Base-by-base conservation (phyloP, 1,140 invertebrate genomes). In the Drosophila arawakana region DNA sequence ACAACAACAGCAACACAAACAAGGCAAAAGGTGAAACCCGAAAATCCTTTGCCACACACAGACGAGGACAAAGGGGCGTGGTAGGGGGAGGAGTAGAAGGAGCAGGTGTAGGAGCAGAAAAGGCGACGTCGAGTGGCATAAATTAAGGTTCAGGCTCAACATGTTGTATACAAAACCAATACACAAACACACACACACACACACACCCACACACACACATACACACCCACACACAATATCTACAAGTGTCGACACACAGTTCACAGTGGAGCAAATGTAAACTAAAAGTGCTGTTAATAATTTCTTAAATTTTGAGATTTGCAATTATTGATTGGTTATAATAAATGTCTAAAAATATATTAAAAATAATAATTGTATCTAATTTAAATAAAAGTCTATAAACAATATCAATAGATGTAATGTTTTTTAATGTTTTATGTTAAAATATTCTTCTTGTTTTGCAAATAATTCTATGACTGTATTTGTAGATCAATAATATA, bases 1-100 rank as follows among this genome's bases (percentile, higher is more conserved):
- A 21, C 25, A 60, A 46, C 47, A 50, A 52, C 67, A 54, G 13
- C 39, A 60, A 34, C 35, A 47, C 8, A 49, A 63, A 49, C 50
- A 50, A 13, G 39, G 50, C 57, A 69, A 55, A 86, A 89, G 84
- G 83, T 88, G 84, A 78, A 84, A 57, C 69, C 60, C 35, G n/a
- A 74, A 80, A 89, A 89, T 89, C 83, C 83, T 89, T 89, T 84
- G 80, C 71, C 84, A 89, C 49, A 83, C 76, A 75, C 69, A 76
- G 62, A 73, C 73, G 55, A 71, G 70, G 68, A 82, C 83, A 78
- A 70, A 47, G 57, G 25, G 41, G 34, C 47, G 60, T 43, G 62
- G 30, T 9, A 7, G 30, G 41, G 13, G 35, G 35, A 35, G 21
- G 25, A 25, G 25, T 15, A 30, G 4, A 0, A 9, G 30, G 41